Evolutionary conservation across 1,140 invertebrate genomes (phyloP).

Genomic region (Drosophila truncata): DNA sequence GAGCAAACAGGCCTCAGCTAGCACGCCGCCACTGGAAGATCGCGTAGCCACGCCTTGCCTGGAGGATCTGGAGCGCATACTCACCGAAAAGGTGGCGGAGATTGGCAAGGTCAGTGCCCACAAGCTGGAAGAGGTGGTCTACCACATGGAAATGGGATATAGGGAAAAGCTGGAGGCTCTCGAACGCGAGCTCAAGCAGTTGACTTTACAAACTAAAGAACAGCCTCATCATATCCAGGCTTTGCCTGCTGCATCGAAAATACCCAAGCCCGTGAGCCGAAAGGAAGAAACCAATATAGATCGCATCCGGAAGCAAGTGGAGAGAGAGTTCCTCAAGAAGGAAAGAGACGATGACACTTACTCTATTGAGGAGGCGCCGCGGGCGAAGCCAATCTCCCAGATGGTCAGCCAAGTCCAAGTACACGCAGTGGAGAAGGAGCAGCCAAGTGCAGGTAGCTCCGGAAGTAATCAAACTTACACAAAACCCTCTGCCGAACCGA

Average conservation of each 20-base stretch:
- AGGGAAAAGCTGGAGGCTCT: slow-evolving; percentile 72
- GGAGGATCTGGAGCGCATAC: slow-evolving; percentile 73
- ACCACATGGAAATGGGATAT: slow-evolving; percentile 69
- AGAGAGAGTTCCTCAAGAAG: slow-evolving; percentile 51
- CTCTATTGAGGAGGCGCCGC: slow-evolving; percentile 59
- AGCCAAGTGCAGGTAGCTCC: slow-evolving; percentile 47
- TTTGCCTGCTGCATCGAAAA: slow-evolving; percentile 41
- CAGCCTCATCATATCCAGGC: not conserved
- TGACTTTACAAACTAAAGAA: slow-evolving; percentile 16
- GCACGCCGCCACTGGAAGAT: slow-evolving; percentile 15
- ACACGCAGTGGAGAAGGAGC: slow-evolving; percentile 31
- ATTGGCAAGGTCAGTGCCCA: slow-evolving; percentile 69
- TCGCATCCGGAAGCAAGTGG: slow-evolving; percentile 61
- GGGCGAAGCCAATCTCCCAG: slow-evolving; percentile 11
- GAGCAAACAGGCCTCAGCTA: slow-evolving; percentile 32
- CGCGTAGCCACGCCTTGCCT: slow-evolving; percentile 53
- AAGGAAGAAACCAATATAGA: slow-evolving; percentile 48
- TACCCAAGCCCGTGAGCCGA: slow-evolving; percentile 58
- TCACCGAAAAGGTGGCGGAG: slow-evolving; percentile 72
- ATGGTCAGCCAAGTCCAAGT: slow-evolving; percentile 32
- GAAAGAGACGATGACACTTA: slow-evolving; percentile 66
- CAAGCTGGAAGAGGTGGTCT: slow-evolving; percentile 73
- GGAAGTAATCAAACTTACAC: slow-evolving; percentile 50
- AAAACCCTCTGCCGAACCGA: slow-evolving; percentile 13
- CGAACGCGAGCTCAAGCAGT: slow-evolving; percentile 62